phyloP scores from a whole-genome alignment of 2,888 invertebrate species.

The Rapana venosa region DNA sequence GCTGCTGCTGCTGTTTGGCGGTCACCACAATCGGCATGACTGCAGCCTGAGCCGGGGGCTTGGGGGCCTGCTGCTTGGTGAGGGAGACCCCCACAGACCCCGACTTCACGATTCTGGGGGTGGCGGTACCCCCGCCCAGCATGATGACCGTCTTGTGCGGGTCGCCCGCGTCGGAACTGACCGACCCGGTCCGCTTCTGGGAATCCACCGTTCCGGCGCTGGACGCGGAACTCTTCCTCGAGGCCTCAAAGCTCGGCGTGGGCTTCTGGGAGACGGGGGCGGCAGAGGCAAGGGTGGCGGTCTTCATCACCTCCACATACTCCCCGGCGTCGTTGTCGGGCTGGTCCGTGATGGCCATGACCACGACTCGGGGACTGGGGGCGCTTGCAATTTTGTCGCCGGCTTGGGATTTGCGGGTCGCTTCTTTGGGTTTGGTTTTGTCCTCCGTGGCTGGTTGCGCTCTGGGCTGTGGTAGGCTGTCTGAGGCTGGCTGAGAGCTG shows the following conservation, averaged over 20 bases:
- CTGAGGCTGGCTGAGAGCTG: neutral
- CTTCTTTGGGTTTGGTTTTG: neutral
- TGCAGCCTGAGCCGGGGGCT: neutral
- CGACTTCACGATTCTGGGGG: neutral
- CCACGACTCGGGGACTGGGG: neutral
- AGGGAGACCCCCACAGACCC: conserved; percentile 26
- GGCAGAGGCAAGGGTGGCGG: neutral
- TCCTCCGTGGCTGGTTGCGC: neutral
- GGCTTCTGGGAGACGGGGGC: neutral
- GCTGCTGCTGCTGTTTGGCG: neutral
- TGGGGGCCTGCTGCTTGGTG: conserved; percentile 19
- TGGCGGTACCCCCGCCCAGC: neutral
- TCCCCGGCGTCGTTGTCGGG: neutral
- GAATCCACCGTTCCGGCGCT: neutral
- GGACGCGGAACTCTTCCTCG: neutral
- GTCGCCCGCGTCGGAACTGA: neutral
- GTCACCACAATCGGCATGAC: neutral
- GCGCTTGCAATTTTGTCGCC: neutral
- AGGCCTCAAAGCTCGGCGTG: neutral
- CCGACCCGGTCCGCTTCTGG: neutral
- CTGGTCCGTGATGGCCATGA: neutral
- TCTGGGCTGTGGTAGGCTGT: neutral
- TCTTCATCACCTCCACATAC: conserved; percentile 10
- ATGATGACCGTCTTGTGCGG: conserved; percentile 20
- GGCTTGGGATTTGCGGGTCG: neutral